Evolutionary conservation across 2,113 vertebrate species (phyloP).

Genomic region (Anseranas semipalmata): DNA sequence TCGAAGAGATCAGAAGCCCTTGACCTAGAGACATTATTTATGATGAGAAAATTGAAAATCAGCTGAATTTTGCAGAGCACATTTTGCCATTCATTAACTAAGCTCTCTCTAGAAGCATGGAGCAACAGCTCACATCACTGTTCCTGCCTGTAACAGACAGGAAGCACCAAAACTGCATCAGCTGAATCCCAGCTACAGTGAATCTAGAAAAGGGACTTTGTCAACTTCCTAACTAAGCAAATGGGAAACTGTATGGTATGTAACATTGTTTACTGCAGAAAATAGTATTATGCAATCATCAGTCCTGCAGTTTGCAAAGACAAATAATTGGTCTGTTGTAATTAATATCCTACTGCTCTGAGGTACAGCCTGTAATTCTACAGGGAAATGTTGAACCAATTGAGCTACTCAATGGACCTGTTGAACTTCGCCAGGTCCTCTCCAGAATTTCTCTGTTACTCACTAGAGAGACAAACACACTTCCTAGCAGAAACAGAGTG

Average conservation of each 20-base stretch:
- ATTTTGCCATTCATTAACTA: neutral
- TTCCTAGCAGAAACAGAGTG: neutral
- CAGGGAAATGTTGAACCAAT: neutral
- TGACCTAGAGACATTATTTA: neutral
- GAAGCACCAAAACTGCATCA: neutral
- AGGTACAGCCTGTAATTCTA: neutral
- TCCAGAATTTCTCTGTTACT: neutral
- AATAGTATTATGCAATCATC: neutral
- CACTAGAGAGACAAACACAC: neutral
- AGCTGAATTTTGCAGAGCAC: neutral
- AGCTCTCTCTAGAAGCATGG: neutral
- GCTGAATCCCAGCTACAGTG: neutral
- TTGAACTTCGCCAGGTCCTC: neutral
- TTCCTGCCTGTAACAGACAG: neutral
- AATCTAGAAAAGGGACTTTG: neutral
- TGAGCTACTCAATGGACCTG: neutral
- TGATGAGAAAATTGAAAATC: neutral
- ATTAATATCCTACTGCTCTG: neutral
- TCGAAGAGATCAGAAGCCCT: neutral
- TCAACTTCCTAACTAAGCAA: neutral
- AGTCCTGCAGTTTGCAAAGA: neutral
- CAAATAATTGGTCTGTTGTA: neutral
- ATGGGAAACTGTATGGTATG: neutral
- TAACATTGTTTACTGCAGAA: neutral
- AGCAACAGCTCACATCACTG: neutral